Evolutionary conservation across 2,888 invertebrate species (phyloP), one percentile per base, ranked within the genome.

Genomic region (Drosophila flavopinicola): DNA sequence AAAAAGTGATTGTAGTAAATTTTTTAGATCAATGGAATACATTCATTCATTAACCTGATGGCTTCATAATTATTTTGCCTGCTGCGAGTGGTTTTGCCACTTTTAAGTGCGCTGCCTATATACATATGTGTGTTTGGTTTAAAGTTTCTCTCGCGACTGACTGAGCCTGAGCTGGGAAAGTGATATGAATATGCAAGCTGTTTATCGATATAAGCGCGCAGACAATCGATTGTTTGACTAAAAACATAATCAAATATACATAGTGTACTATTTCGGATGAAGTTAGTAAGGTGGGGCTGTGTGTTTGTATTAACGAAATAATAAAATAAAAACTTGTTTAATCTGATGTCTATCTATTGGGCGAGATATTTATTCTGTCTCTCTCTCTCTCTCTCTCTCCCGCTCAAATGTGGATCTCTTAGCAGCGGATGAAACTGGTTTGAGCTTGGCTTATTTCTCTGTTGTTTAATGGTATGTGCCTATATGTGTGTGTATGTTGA

Each of bases 351-450:
- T 58, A 53, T 58, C 41, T 41, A 25, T 51, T 23, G 27, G 33
- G 25, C 5, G 27, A 25, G 25, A 33, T 33, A 9, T 45, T 49
- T 24, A 37, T n/a, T 48, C 6, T 27, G 1, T 53, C 44, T 35
- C 15, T 30, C 7, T 25, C 11, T 13, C n/a, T 44, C 24, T 6
- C 23, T 11, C 15, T 44, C 13, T 49, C 51, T n/a, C 17, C 48
- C 45, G 45, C 48, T 60, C 57, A 57, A 48, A 38, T 33, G 25
- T 44, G 15, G 25, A 29, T 24, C 27, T 23, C 33, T 48, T 37
- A 42, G 30, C 38, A 39, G 44, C n/a, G 42, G 51, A 35, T 29
- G 23, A 68, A 75, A 78, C 82, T 64, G 65, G 78, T 82, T 82
- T 78, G 35, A 77, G 63, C 60, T 42, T 25, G 41, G 25, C 52